Evolutionary conservation across 2,888 invertebrate species (phyloP), one percentile per base, ranked within the genome.

Genomic region (Choreutis nemorana): DNA sequence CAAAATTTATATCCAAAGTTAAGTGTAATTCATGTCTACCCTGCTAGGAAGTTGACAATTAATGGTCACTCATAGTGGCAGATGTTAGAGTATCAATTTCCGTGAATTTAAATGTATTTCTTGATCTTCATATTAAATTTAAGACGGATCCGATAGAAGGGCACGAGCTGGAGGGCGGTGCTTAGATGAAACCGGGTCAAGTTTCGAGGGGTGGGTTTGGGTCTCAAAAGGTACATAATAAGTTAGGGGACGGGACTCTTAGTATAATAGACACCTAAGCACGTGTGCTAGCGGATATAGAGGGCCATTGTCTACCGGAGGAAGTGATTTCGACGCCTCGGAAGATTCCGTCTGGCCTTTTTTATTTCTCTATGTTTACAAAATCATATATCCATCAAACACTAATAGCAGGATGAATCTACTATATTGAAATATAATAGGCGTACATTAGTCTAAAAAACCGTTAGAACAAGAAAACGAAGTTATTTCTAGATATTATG

Each of bases 221-320:
- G 55, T 55, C 61, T 63, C 63, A 68, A 70, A 56, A 54, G 60
- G 51, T 41, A 50, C 47, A 47, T 48, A 51, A 47, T 50, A 32
- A n/a, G 59, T 55, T 13, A n/a, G 13, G 13, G 13, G 51, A 55
- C 52, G 49, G 49, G 41, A 45, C 45, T 46, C 43, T n/a, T 44
- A 52, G 54, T 55, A 77, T 75, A 77, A 75, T 75, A 64, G 68
- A 59, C 70, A 77, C 72, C 77, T 75, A 75, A 78, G 77, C 77
- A 78, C 77, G 77, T 78, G 78, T 75, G 60, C 63, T 48, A 48
- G 78, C 78, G 77, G 77, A 78, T 77, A 68, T 56, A 54, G 51
- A 55, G 50, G 50, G 55, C 72, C 48, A 77, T 78, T 77, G 77
- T 77, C 64, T 73, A 55, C 54, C 55, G 54, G 62, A 77, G 75